These are phyloP conservation scores for Villa cingulata DNA, from an alignment of 2,888 invertebrate species.

Conservation along the genomic window DNA sequence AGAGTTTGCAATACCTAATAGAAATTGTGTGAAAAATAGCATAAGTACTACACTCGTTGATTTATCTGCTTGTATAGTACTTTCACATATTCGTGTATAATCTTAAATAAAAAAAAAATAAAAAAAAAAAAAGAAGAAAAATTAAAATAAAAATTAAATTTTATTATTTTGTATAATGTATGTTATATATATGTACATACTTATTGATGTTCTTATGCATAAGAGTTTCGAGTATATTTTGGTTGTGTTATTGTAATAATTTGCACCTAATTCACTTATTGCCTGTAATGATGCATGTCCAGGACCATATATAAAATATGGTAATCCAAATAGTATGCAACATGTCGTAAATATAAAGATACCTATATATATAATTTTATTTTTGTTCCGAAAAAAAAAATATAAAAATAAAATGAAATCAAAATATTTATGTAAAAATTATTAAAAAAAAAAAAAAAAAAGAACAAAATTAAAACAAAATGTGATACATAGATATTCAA, in stretches of 20 bases:
- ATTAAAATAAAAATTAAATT: constrained; percentile 14
- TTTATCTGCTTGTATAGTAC: constrained; percentile 42
- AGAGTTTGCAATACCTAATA: constrained; percentile 56
- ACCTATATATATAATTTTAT: constrained; percentile 22
- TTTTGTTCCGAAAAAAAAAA: not conserved
- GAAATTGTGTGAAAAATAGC: constrained; percentile 53
- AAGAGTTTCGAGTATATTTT: no score
- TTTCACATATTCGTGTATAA: constrained; percentile 33
- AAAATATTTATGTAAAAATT: not conserved
- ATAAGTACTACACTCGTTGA: constrained; percentile 48
- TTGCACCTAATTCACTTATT: constrained; percentile 45
- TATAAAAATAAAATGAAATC: not conserved
- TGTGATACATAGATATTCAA: not conserved
- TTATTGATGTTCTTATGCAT: constrained; percentile 22
- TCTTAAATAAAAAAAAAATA: not conserved
- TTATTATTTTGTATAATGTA: constrained; percentile 39
- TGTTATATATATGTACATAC: constrained; percentile 41
- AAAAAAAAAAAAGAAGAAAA: not conserved
- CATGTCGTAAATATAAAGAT: constrained; percentile 47
- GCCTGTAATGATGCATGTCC: constrained; percentile 50
- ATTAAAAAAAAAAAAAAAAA: not conserved
- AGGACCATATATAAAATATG: constrained; percentile 54
- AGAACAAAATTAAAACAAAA: not conserved
- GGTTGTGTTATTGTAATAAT: constrained; percentile 32
- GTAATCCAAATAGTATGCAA: constrained; percentile 51